These are phyloP conservation scores for Azemiops feae DNA, from an alignment of 2,113 vertebrate genomes.

Conservation along the genomic window DNA sequence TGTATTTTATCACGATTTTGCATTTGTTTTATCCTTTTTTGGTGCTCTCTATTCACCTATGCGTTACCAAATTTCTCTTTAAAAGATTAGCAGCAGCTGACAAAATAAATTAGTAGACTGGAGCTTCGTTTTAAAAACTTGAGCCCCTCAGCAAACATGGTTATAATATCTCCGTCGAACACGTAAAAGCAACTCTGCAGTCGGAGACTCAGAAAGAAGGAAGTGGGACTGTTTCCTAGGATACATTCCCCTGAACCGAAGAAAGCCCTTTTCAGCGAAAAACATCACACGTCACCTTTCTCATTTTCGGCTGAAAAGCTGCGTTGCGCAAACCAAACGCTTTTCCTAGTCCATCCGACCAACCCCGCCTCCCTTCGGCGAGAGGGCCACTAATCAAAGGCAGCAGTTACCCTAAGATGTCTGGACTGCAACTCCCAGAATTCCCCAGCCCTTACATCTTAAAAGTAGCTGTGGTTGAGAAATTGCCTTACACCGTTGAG, in stretches of 20 bases:
- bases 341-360: background rate
- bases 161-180: background rate
- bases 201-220: background rate
- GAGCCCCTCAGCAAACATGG: background rate
- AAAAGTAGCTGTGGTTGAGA: background rate
- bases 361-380: background rate
- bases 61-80: background rate
- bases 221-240: background rate
- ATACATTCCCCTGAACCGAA: background rate
- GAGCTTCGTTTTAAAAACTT: background rate
- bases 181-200: background rate
- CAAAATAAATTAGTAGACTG: background rate
- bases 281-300: background rate
- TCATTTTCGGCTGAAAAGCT: background rate
- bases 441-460: background rate
- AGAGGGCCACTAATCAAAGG: background rate
- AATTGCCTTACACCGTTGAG: background rate
- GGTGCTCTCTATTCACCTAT: background rate
- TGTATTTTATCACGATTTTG: background rate
- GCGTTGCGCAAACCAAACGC: background rate
- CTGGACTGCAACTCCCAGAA: background rate
- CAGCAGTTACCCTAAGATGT: background rate
- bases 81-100: background rate
- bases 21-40: background rate
- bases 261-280: background rate